Evolutionary conservation across 2,888 invertebrate genomes (phyloP), one percentile per base, ranked within the genome.

Genomic region (Diaphora mendica): DNA sequence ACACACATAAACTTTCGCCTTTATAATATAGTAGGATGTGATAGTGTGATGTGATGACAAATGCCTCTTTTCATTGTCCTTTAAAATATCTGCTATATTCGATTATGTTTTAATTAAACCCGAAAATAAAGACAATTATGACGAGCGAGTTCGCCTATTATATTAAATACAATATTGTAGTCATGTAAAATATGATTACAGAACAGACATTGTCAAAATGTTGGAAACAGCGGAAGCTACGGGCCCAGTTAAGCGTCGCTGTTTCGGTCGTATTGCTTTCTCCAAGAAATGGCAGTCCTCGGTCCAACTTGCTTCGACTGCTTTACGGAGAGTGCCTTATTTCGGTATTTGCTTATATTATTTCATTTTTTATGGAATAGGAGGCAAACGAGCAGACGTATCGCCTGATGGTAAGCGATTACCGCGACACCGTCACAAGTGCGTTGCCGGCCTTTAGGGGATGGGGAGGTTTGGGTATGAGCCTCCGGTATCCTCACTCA

Each of bases 181-280:
- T 66, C 26, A 17, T 26, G 20, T 26, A 17, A 30, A 42, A 59
- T 51, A 55, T 30, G 8, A 66, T 79, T 78, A 33, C 79, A 94
- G 95, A 67, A 44, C 79, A 26, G 91, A 94, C 79, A 87, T 94
- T 74, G 79, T 84, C 23, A 79, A 87, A 5, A 94, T 95, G 94
- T 82, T 94, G 2, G 74, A 71, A 9, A 82, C 88, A 15, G 80
- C 92, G 79, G 94, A 94, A 73, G 74, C 79, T 68, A 59, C 77
- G 11, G 80, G 81, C 0, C 75, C 80, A 0, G 74, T 48, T 1
- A 91, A 90, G 73, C 87, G 92, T 5, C 85, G 86, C 64, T 94
- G 94, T 78, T 88, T 88, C 0, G 94, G 92, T 0, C 91, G 95
- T 2, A 94, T 94, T 0, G 94, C 93, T 68, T 83, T 87, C 15